Evolutionary conservation across 2,113 vertebrate genomes (phyloP).

Genomic region (Sigmodon hispidus): DNA sequence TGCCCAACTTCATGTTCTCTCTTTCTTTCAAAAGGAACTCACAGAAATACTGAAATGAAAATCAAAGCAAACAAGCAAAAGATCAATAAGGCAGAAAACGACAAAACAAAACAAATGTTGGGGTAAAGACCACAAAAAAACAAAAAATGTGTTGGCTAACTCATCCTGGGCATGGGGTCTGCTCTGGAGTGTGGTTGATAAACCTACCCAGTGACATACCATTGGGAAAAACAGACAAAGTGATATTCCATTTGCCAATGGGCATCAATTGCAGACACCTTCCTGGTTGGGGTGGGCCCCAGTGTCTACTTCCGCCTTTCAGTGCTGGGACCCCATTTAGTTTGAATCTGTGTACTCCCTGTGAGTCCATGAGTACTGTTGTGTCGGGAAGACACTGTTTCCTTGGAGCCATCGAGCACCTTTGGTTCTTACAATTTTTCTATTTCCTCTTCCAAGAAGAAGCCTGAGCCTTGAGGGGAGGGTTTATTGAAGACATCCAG

Average conservation of each 20-base stretch:
- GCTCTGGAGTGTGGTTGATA: not conserved
- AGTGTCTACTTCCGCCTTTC: not conserved
- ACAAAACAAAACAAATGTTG: not conserved
- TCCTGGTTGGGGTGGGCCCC: not conserved
- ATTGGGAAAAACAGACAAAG: not conserved
- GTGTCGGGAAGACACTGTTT: not conserved
- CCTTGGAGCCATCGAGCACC: not conserved
- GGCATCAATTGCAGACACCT: not conserved
- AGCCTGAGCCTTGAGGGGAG: not conserved
- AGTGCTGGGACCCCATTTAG: not conserved
- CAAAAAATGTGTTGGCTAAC: not conserved
- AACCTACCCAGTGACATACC: not conserved
- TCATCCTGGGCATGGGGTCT: not conserved
- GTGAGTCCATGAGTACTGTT: not conserved
- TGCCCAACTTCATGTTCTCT: not conserved
- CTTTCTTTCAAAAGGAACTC: not conserved
- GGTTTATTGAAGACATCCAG: not conserved
- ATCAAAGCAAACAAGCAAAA: not conserved
- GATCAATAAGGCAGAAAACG: not conserved
- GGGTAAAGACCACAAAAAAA: no score
- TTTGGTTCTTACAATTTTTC: not conserved
- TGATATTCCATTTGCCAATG: not conserved
- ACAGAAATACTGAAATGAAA: not conserved
- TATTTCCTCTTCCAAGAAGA: not conserved
- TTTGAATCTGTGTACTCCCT: not conserved